phyloP scores from a whole-genome alignment of 2,888 invertebrate genomes.

The Trachelus iudaicus region DNA sequence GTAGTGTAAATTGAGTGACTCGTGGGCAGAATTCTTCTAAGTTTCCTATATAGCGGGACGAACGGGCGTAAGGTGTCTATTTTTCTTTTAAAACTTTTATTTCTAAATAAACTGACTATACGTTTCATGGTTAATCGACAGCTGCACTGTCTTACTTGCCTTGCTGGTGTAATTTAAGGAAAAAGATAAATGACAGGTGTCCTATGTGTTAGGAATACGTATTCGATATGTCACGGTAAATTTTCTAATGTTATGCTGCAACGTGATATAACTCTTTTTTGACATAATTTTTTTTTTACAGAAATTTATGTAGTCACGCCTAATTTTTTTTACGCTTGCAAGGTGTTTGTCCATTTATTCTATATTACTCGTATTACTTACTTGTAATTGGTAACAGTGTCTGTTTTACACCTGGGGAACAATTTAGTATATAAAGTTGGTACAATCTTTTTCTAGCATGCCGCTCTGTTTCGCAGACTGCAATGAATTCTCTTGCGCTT shows the following conservation, averaged over 20 bases:
- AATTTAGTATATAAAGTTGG: not conserved
- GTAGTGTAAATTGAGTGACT: constrained; percentile 13
- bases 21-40: not conserved
- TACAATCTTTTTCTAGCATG: not conserved
- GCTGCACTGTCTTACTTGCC: not conserved
- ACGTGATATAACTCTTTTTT: not conserved
- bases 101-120: not conserved
- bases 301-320: not conserved
- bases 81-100: not conserved
- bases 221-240: not conserved
- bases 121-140: not conserved
- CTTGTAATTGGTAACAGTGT: not conserved
- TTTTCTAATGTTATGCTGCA: not conserved
- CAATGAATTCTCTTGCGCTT: not conserved
- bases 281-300: not conserved
- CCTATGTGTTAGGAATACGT: not conserved
- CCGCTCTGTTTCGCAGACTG: not conserved
- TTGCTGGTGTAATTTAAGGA: not conserved
- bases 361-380: not conserved
- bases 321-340: not conserved
- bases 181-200: not conserved
- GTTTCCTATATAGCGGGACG: not conserved
- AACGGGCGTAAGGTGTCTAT: not conserved
- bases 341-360: not conserved
- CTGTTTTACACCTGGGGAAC: not conserved